Base-by-base conservation (phyloP, 1,140 invertebrate species). In the Pteromalus puparum region DNA sequence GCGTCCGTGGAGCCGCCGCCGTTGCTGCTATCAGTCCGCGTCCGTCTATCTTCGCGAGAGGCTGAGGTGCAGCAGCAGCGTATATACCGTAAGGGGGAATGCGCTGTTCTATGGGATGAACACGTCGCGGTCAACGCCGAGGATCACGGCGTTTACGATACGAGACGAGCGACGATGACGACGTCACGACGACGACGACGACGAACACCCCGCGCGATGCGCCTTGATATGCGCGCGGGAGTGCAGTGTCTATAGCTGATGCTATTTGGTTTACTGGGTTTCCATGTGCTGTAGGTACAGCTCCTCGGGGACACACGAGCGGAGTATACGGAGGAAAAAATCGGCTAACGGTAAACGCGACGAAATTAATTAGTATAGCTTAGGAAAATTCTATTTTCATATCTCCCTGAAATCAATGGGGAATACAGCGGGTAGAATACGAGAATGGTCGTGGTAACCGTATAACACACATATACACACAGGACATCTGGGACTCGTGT, bases 71-170 rank as follows among this genome's bases (percentile, higher is more conserved):
- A 61, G 53, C 48, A 53, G 34, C 38, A 42, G 86, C 86, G 81
- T 81, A 84, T 77, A 24, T 77, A 77, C 75, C 75, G 75, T 77
- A 77, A 61, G 75, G 46, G 75, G 42, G 48, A 77, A 61, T 61
- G 53, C 21, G 15, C 53, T 61, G 53, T 61, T 61, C 53, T 61
- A 61, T 61, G 53, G 21, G 53, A 61, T 61, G 53, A 61, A 61
- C 53, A 61, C 53, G 53, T 61, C 53, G 53, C 21, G 53, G 53
- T 61, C 53, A n/a, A 61, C 18, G 53, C 53, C 53, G 53, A 61
- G 18, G 21, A 21, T 61, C 53, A 61, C 21, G 53, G 53, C 53
- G 21, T 61, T 61, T 61, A 61, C 53, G 53, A n/a, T 61, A 61
- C 53, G 5, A 21, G 5, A 7, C 53, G 53, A 21, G 53, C 53